These are phyloP conservation scores for Sinella curviseta DNA, from an alignment of 1,140 invertebrate species.

Conservation along the genomic window DNA sequence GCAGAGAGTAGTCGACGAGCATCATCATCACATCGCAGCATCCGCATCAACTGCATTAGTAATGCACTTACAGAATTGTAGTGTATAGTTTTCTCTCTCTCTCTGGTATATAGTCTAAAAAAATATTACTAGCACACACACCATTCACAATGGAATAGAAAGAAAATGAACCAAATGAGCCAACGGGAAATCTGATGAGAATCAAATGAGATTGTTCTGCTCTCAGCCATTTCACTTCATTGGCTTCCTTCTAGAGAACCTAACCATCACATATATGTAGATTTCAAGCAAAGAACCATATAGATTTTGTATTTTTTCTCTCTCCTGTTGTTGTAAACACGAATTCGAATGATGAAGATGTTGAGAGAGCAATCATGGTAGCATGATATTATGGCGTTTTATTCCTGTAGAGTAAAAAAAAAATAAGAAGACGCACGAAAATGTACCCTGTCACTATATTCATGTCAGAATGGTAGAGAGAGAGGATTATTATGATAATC, in stretches of 20 bases:
- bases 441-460: background rate
- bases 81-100: no score
- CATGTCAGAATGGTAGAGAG: background rate
- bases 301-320: no score
- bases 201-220: slow-evolving; percentile 21
- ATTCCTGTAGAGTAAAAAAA: background rate
- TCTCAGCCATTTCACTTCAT: slow-evolving; percentile 12
- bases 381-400: no score
- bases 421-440: background rate
- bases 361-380: no score
- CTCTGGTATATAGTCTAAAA: no score
- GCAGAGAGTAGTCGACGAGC: background rate
- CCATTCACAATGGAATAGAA: background rate
- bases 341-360: background rate
- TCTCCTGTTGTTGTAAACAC: no score
- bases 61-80: background rate
- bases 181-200: slow-evolving; percentile 14
- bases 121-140: no score
- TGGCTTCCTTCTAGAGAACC: background rate
- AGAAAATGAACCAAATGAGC: slow-evolving; percentile 30
- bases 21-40: background rate
- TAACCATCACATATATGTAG: background rate
- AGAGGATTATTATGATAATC: background rate
- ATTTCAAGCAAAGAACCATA: no score
- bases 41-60: background rate